Conservation (phyloP, 2,888 invertebrate species). For the Lasioglossum zephyrum region DNA sequence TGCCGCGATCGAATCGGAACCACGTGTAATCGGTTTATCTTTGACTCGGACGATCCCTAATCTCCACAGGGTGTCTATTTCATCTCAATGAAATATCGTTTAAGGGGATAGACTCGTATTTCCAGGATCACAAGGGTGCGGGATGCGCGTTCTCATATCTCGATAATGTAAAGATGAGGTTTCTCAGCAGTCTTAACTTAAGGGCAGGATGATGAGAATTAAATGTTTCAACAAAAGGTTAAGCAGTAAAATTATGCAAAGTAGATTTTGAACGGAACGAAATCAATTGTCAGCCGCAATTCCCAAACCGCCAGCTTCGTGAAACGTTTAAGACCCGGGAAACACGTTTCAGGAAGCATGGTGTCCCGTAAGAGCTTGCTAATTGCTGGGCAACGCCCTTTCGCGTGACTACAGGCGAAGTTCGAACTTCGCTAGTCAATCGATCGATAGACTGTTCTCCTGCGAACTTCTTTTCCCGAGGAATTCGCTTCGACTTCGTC, state of each 20-base stretch:
- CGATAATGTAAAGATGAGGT: no score
- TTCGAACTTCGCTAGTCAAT: conserved; percentile 26
- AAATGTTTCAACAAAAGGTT: no score
- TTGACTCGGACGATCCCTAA: background rate
- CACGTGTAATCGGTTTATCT: conserved; percentile 20
- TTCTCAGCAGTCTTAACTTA: no score
- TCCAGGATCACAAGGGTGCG: no score
- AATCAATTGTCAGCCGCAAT: conserved; percentile 79
- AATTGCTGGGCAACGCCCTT: conserved; percentile 58
- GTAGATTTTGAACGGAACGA: conserved; percentile 39
- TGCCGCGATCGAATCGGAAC: background rate
- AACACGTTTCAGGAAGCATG: conserved; percentile 54
- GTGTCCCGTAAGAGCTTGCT: conserved; percentile 51
- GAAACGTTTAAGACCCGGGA: conserved; percentile 58
- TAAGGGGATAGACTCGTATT: no score
- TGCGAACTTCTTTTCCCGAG: background rate
- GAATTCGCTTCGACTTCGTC: background rate
- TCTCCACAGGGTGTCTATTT: background rate
- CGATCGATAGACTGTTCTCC: conserved; percentile 14
- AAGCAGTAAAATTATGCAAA: no score
- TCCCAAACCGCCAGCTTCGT: conserved; percentile 64
- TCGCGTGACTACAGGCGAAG: conserved; percentile 33
- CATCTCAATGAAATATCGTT: background rate
- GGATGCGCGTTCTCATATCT: no score
- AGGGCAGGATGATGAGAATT: no score